phyloP scores from a whole-genome alignment of 1,140 invertebrate species.

The Hyposmocoma kahamanoa region DNA sequence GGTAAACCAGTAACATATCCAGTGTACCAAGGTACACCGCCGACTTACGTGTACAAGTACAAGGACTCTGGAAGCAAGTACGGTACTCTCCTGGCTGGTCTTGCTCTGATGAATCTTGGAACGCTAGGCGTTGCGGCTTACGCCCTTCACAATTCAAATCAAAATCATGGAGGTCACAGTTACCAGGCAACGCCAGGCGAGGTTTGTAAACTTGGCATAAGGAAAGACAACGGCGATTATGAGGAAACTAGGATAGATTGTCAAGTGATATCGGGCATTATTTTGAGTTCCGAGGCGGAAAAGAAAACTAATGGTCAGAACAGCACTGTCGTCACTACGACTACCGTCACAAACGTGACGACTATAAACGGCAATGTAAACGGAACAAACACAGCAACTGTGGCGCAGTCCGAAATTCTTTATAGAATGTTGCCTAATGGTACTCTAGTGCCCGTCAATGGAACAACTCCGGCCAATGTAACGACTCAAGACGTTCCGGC shows the following conservation, averaged over 20 bases:
- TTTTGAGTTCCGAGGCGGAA: slow-evolving; percentile 36
- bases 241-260: slow-evolving; percentile 64
- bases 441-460: slow-evolving; percentile 36
- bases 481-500: not conserved
- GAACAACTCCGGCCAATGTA: slow-evolving; percentile 13
- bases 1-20: slow-evolving; percentile 41
- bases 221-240: slow-evolving; percentile 57
- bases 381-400: slow-evolving; percentile 2
- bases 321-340: slow-evolving; percentile 29
- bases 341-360: slow-evolving; percentile 50
- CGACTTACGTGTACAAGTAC: slow-evolving; percentile 60
- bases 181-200: slow-evolving; percentile 43
- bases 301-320: slow-evolving; percentile 31
- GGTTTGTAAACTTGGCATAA: slow-evolving; percentile 56
- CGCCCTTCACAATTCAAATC: slow-evolving; percentile 26
- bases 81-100: slow-evolving; percentile 50
- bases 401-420: slow-evolving; percentile 9
- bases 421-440: slow-evolving; percentile 51
- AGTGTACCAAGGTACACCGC: slow-evolving; percentile 51
- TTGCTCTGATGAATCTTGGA: slow-evolving; percentile 58
- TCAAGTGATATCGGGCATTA: slow-evolving; percentile 55
- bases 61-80: slow-evolving; percentile 64
- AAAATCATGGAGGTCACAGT: slow-evolving; percentile 9
- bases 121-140: slow-evolving; percentile 45
- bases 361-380: slow-evolving; percentile 34